Evolutionary conservation across 1,140 invertebrate genomes (phyloP).

Genomic region (Platyscapa corneri): DNA sequence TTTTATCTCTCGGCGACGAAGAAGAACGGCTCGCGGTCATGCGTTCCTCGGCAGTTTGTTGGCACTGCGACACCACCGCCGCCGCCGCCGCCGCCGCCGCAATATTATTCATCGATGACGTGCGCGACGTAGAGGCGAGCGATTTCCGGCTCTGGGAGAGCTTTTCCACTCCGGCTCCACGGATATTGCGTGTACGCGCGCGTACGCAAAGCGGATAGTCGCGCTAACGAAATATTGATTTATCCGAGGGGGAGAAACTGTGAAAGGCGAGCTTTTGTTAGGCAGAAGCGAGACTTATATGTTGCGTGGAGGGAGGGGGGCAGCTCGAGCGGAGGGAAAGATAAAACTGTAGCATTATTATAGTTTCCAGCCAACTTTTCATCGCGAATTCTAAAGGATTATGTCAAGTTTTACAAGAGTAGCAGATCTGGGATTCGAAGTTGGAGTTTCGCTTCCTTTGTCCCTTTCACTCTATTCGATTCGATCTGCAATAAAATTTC

Average conservation of each 20-base stretch:
- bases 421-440: too few species aligned
- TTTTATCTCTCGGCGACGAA: background rate
- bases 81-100: background rate
- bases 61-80: background rate
- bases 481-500: background rate
- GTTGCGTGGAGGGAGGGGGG: background rate
- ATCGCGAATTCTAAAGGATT: background rate
- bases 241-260: background rate
- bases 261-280: background rate
- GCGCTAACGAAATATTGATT: slow-evolving; percentile 10
- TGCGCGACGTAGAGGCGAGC: background rate
- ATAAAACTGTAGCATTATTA: background rate
- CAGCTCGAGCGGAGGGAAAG: background rate
- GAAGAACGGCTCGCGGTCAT: background rate
- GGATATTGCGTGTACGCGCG: background rate
- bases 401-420: background rate
- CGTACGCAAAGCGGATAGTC: background rate
- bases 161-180: background rate
- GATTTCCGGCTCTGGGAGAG: slow-evolving; percentile 1
- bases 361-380: background rate
- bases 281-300: background rate
- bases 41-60: background rate
- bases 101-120: background rate
- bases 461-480: background rate
- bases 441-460: background rate